Percentiles rank a stretch among this genome's conserved stretches.
Conservation (phyloP, 1,140 invertebrate genomes). For the Drosophila lacertosa region DNA sequence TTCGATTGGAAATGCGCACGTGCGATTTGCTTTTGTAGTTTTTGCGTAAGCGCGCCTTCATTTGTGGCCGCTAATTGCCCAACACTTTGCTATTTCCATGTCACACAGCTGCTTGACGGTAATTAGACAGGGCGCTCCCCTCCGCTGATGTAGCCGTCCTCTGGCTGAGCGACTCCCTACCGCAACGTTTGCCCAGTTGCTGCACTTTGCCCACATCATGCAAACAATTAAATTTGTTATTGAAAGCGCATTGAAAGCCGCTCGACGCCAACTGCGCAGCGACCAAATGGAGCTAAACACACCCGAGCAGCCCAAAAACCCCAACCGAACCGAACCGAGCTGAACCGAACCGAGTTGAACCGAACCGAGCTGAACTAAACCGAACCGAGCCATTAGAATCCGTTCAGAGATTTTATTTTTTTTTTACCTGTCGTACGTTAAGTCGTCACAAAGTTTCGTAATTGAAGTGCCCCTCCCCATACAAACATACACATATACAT, state of each 20-base stretch:
- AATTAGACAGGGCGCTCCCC: constrained; percentile 29
- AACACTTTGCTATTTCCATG: constrained; percentile 40
- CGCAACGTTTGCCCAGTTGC: constrained; percentile 8
- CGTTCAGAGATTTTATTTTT: constrained; percentile 18
- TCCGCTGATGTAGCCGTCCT: background rate
- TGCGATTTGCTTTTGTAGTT: constrained; percentile 1
- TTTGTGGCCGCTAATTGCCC: constrained; percentile 34
- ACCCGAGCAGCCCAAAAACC: background rate
- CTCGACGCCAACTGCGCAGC: constrained; percentile 39
- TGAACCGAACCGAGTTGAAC: background rate
- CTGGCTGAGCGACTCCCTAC: background rate
- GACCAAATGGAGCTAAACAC: constrained; percentile 13
- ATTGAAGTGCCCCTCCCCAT: constrained; percentile 6
- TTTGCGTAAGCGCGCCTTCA: constrained; percentile 9
- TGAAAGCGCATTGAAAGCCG: constrained; percentile 51
- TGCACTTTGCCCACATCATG: constrained; percentile 56
- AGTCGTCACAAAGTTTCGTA: constrained; percentile 41
- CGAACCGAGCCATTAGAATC: constrained; percentile 11
- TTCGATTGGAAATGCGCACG: too few species aligned
- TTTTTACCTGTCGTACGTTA: constrained; percentile 19
- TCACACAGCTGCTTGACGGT: constrained; percentile 41
- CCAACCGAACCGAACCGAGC: constrained; percentile 4
- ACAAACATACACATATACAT: constrained; percentile 4
- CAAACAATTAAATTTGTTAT: constrained; percentile 66
- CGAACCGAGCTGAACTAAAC: constrained; percentile 5